Evolutionary conservation across 2,888 invertebrate genomes (phyloP).

Genomic region (Hermaeophaga mercurialis): DNA sequence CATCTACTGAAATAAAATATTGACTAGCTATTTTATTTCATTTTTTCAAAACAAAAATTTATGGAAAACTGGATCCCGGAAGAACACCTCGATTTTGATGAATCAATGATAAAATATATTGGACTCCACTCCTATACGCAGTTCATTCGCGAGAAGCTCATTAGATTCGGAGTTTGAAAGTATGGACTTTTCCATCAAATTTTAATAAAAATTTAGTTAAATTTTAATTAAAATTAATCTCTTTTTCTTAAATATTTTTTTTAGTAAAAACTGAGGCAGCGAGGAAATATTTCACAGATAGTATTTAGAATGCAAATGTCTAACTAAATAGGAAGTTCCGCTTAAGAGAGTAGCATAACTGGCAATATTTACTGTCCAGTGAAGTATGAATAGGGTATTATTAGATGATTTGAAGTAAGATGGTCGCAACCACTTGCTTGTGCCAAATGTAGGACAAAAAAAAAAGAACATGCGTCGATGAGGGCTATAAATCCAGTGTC

Average conservation of each 20-base stretch:
- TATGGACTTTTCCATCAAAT: constrained; percentile 36
- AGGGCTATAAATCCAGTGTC: constrained; percentile 26
- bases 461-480: constrained; percentile 29
- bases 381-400: constrained; percentile 14
- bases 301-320: constrained; percentile 26
- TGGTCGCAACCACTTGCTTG: constrained; percentile 25
- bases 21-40: not conserved
- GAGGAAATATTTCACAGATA: constrained; percentile 10
- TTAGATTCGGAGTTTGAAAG: constrained; percentile 47
- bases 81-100: constrained; percentile 32
- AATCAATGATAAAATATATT: constrained; percentile 41
- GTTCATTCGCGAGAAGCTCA: constrained; percentile 47
- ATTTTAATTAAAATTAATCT: constrained; percentile 23
- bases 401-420: too few species aligned
- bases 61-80: constrained; percentile 33
- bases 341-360: constrained; percentile 25
- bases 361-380: constrained; percentile 19
- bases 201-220: constrained; percentile 28
- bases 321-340: constrained; percentile 37
- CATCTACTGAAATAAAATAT: too few species aligned
- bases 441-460: constrained; percentile 23
- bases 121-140: constrained; percentile 44
- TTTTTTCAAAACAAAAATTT: constrained; percentile 14
- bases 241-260: constrained; percentile 21
- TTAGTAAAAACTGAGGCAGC: constrained; percentile 6